Base-by-base conservation (phyloP, 2,113 vertebrate species). In the Stomatorhinus ivindoensis region DNA sequence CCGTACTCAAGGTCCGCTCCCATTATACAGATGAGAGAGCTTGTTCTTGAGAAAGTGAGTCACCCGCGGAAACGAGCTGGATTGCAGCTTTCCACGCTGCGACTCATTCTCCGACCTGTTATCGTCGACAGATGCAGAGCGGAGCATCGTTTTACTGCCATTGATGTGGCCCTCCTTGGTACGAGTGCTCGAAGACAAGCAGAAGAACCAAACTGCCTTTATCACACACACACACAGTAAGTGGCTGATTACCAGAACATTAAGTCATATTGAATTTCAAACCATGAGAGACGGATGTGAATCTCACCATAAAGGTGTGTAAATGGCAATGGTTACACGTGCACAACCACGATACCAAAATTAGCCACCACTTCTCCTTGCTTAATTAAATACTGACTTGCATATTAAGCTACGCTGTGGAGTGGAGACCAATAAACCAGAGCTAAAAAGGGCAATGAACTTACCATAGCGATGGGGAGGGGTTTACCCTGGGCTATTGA, bases 11-110 rank as follows among this genome's bases (percentile, higher is more conserved):
- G 15, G 13, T 55, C 85, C 47, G 19, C 50, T 53, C 48, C 48
- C 50, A 87, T 87, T 55, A 55, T 53, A n/a, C 50, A 35, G 50
- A 87, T 35, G 85, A 87, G 48, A 87, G 50, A 55, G 13, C 48
- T 87, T 27, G n/a, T 35, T 35, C 84, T 86, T n/a, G 9, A 10
- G 85, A 27, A 87, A 87, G 85, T 87, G 84, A 86, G 73, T 80
- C 73, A 87, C 17, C 27, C 46, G 0, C 50, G 48, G 10, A 31
- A 10, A 53, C 31, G 50, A 55, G 82, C 35, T 39, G 5, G 50
- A 86, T 47, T 4, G 47, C 83, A 31, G 47, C n/a, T 86, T 47
- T 86, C n/a, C 27, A 39, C 13, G 31, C 50, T 35, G 44, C 55
- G 85, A 35, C 50, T 53, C 48, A 53, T 51, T 55, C n/a, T 47